Evolutionary conservation across 2,888 invertebrate species (phyloP).

Genomic region (Drosophila hamatofila): DNA sequence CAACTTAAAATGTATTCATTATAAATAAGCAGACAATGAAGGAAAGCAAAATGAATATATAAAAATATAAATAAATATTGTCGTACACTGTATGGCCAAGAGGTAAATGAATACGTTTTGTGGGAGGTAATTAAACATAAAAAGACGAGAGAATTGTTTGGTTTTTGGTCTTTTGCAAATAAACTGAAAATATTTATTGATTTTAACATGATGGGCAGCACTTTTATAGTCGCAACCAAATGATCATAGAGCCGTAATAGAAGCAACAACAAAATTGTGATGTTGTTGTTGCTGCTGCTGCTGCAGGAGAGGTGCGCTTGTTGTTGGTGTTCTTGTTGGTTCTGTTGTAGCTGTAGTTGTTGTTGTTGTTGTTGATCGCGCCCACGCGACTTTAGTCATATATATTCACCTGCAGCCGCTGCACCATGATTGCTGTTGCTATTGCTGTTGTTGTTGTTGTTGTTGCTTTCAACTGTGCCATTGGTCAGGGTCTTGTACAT

Average conservation of each 20-base stretch:
- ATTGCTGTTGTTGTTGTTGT: conserved; percentile 22
- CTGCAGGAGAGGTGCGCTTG: conserved; percentile 6
- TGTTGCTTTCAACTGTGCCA: conserved; percentile 43
- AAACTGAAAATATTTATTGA: conserved; percentile 68
- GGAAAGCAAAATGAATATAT: not conserved
- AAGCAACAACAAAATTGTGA: conserved; percentile 32
- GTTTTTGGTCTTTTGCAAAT: conserved; percentile 57
- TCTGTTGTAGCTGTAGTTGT: conserved; percentile 35
- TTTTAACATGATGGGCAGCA: conserved; percentile 58
- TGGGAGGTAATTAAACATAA: conserved; percentile 23
- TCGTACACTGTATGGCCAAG: conserved; percentile 12
- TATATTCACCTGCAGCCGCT: conserved; percentile 81
- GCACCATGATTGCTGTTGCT: conserved; percentile 47
- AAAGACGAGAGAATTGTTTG: conserved; percentile 43
- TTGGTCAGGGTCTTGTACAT: conserved; percentile 36
- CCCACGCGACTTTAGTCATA: conserved; percentile 77
- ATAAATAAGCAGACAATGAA: conserved; percentile 26
- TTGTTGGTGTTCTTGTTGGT: conserved; percentile 10
- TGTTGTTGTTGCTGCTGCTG: conserved; percentile 30
- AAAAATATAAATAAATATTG: conserved; percentile 20
- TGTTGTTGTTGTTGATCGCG: conserved; percentile 49
- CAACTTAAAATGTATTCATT: conserved; percentile 24
- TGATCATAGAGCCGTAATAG: conserved; percentile 36
- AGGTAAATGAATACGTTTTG: conserved; percentile 29
- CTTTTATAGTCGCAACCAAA: conserved; percentile 50